Percentiles rank a stretch among this genome's conserved stretches.
Evolutionary conservation across 2,888 invertebrate species (phyloP).

Genomic region (Beris morrisii): DNA sequence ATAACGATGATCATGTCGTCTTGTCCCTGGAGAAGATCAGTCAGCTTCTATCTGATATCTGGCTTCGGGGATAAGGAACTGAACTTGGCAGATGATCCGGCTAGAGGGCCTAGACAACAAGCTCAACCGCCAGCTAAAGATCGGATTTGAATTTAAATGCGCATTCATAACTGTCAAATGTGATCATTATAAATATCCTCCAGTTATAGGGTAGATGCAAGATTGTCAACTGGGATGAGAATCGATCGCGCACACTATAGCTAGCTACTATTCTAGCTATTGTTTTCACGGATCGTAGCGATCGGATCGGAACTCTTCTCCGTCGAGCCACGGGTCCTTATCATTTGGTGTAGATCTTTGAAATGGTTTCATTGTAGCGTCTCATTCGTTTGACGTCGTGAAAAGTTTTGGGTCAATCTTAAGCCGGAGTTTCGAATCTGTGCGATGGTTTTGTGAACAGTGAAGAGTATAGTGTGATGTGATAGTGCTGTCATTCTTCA

Average conservation of each 20-base stretch:
- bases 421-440: not conserved
- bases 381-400: conserved; percentile 14
- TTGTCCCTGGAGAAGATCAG: not conserved
- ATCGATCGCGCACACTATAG: conserved; percentile 11
- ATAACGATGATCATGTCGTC: conserved; percentile 5
- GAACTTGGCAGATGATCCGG: not conserved
- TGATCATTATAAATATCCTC: conserved; percentile 33
- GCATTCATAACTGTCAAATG: conserved; percentile 32
- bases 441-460: too few relatives aligned
- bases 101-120: too few relatives aligned
- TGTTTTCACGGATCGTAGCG: not conserved
- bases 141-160: conserved; percentile 24
- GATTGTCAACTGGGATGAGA: conserved; percentile 29
- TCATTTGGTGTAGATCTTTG: conserved; percentile 22
- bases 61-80: not conserved
- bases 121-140: not conserved
- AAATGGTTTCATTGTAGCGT: conserved; percentile 15
- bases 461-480: conserved; percentile 5
- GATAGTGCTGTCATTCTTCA: conserved; percentile 12
- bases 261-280: not conserved
- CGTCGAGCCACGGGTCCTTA: conserved; percentile 3
- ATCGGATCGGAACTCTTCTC: conserved; percentile 1
- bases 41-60: not conserved
- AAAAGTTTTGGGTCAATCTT: conserved; percentile 17
- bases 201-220: conserved; percentile 26